A percentile compares a stretch with the other conserved stretches of the same genome.
Conservation (phyloP, 2,888 invertebrate genomes). For the Idaea dimidiata region DNA sequence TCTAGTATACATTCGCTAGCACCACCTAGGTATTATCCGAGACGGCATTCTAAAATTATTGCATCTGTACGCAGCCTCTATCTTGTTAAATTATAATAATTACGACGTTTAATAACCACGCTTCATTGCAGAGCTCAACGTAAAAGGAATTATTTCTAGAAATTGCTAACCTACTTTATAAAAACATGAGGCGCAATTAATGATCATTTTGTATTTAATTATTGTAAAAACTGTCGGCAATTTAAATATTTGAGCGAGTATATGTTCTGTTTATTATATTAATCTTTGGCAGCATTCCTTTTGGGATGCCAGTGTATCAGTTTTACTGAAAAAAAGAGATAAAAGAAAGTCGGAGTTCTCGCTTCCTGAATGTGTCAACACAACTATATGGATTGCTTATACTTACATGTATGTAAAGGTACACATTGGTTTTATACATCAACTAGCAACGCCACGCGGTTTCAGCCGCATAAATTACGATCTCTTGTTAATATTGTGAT, state of each 20-base stretch:
- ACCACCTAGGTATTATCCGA: conserved; percentile 15
- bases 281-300: conserved; percentile 38
- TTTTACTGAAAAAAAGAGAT: not conserved
- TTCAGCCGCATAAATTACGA: too few relatives aligned
- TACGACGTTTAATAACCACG: conserved; percentile 55
- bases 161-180: conserved; percentile 69
- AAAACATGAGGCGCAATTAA: conserved; percentile 61
- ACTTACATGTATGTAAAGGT: too few relatives aligned
- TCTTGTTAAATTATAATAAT: conserved; percentile 63
- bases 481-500: too few relatives aligned
- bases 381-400: not conserved
- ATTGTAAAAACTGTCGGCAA: conserved; percentile 32
- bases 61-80: conserved; percentile 45
- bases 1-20: not conserved
- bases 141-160: conserved; percentile 67
- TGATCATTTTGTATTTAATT: conserved; percentile 77
- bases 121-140: conserved; percentile 52
- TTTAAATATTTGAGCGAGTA: conserved; percentile 39
- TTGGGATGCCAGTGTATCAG: conserved; percentile 5
- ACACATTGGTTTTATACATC: not conserved
- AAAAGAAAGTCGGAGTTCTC: not conserved
- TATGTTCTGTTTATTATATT: conserved; percentile 29
- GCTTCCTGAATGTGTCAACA: not conserved
- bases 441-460: not conserved
- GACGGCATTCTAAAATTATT: conserved; percentile 22